Percentiles rank a stretch among this genome's conserved stretches.
These are phyloP conservation scores for Dissostichus mawsoni DNA, from an alignment of 2,113 vertebrate species.

Conservation along the genomic window DNA sequence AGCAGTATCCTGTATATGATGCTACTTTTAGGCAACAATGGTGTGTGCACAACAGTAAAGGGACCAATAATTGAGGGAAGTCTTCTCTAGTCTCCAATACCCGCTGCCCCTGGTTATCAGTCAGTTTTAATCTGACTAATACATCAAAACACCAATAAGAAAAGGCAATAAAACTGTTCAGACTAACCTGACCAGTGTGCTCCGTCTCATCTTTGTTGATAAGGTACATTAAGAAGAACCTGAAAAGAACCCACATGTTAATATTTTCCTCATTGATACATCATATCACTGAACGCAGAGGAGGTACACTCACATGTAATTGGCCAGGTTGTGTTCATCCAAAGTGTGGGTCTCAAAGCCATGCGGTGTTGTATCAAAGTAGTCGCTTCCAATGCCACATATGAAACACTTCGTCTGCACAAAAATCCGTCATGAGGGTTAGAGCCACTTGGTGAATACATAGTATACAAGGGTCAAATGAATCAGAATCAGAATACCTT, in stretches of 20 bases:
- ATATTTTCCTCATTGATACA: background rate
- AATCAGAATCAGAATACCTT: no score
- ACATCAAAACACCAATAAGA: background rate
- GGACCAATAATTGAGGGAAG: no score
- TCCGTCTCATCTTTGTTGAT: slow-evolving; percentile 96
- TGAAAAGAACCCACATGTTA: slow-evolving; percentile 61
- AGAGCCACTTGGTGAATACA: background rate
- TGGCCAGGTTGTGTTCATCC: slow-evolving; percentile 94
- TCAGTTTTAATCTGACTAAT: background rate
- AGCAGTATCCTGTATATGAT: no score
- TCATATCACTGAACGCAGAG: background rate
- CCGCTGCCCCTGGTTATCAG: background rate
- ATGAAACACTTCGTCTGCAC: slow-evolving; percentile 94
- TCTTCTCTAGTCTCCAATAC: no score
- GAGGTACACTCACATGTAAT: slow-evolving; percentile 84
- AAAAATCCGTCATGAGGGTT: slow-evolving; percentile 22
- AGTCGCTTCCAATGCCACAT: slow-evolving; percentile 94
- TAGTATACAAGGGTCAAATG: background rate
- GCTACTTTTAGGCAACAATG: no score
- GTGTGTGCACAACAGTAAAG: no score
- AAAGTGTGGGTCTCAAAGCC: slow-evolving; percentile 94
- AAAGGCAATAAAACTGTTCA: background rate
- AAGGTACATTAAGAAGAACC: slow-evolving; percentile 96
- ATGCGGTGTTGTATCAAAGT: slow-evolving; percentile 93
- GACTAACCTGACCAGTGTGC: slow-evolving; percentile 92